phyloP scores from a whole-genome alignment of 2,888 invertebrate genomes.

The Cephus spinipes region DNA sequence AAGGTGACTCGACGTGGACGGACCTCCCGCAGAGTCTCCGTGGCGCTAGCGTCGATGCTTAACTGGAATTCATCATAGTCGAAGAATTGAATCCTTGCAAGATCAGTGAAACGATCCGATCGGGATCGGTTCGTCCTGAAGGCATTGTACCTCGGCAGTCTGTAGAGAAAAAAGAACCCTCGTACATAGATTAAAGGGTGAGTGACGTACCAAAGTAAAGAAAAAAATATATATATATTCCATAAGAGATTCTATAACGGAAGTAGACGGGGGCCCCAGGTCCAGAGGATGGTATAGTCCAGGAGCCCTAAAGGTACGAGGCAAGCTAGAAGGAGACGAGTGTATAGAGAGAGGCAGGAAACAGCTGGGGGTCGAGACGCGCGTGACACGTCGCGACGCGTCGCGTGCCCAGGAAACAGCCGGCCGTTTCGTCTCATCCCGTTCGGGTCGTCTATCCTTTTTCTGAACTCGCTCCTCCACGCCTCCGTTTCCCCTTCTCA shows the following conservation, averaged over 20 bases:
- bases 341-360: slow-evolving; percentile 50
- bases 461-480: slow-evolving; percentile 29
- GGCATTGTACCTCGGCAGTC: not conserved
- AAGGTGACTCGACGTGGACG: not conserved
- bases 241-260: not conserved
- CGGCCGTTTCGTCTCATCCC: slow-evolving; percentile 36
- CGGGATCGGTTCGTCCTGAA: not conserved
- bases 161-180: not conserved
- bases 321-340: slow-evolving; percentile 16
- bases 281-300: not conserved
- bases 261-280: not conserved
- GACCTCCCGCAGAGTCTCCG: not conserved
- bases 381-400: slow-evolving; percentile 35
- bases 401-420: slow-evolving; percentile 54
- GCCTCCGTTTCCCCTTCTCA: slow-evolving; percentile 43
- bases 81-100: not conserved
- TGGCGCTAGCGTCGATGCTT: not conserved
- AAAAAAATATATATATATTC: not conserved
- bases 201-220: not conserved
- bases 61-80: not conserved
- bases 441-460: not conserved
- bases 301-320: slow-evolving; percentile 10
- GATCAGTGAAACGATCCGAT: not conserved
- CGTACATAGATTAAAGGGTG: not conserved
- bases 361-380: slow-evolving; percentile 54